These are phyloP conservation scores for Calliopsis andreniformis DNA, from an alignment of 1,140 invertebrate species.

Conservation along the genomic window DNA sequence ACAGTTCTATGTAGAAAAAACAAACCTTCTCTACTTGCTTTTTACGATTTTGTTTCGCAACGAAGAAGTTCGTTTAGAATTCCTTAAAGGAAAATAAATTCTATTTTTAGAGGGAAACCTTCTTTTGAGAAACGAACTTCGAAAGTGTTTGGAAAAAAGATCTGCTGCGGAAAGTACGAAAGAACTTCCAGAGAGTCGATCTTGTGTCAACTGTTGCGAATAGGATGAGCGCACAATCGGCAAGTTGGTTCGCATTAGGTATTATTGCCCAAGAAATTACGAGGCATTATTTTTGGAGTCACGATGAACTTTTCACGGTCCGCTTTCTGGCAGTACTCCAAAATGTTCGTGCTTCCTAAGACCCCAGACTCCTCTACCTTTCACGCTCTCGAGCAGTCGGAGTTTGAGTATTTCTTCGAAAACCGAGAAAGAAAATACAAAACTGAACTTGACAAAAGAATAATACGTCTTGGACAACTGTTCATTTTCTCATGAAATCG, in stretches of 20 bases:
- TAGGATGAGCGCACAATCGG: constrained; percentile 13
- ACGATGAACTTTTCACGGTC: constrained; percentile 48
- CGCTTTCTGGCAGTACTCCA: constrained; percentile 49
- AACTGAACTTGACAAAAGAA: constrained; percentile 25
- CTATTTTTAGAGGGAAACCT: too few species aligned
- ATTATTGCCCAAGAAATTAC: constrained; percentile 29
- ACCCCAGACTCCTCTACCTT: constrained; percentile 28
- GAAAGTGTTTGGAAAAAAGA: not conserved
- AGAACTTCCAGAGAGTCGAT: not conserved
- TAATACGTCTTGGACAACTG: too few species aligned
- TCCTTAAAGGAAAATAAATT: too few species aligned
- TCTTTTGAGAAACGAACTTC: not conserved
- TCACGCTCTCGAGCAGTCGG: constrained; percentile 28
- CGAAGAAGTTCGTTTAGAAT: too few species aligned
- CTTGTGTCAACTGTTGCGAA: constrained; percentile 20
- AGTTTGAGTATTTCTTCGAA: constrained; percentile 29
- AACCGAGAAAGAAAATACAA: constrained; percentile 7
- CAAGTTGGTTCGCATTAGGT: not conserved
- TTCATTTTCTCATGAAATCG: too few species aligned
- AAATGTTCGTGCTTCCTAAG: constrained; percentile 36
- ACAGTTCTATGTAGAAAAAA: too few species aligned
- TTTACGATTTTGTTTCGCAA: too few species aligned
- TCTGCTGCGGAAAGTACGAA: not conserved
- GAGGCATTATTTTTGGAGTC: constrained; percentile 56
- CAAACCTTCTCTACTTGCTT: too few species aligned